Evolutionary conservation across 2,888 invertebrate genomes (phyloP).

Genomic region (Caenorhabditis sp.): DNA sequence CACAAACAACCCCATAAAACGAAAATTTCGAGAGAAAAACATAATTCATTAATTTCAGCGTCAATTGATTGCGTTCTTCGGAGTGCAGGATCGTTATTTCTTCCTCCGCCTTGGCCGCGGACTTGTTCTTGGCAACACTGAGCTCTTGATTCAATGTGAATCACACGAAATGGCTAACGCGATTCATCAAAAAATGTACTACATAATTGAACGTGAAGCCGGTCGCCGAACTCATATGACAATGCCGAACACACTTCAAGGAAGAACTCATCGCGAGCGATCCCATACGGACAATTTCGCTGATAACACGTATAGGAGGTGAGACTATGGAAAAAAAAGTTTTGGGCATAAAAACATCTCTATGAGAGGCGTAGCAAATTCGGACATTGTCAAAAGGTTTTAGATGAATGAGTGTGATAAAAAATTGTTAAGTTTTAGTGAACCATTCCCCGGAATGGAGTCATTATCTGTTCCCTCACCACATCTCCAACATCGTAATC

Average conservation of each 20-base stretch:
- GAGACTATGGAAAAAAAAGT: not conserved
- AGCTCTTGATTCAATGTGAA: conserved; percentile 36
- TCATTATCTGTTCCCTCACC: conserved; percentile 39
- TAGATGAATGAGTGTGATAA: too few species aligned
- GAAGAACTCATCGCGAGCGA: conserved; percentile 1
- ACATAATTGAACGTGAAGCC: conserved; percentile 4
- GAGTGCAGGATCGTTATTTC: conserved; percentile 57
- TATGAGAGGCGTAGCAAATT: too few species aligned
- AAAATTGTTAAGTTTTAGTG: not conserved
- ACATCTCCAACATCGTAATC: conserved; percentile 20
- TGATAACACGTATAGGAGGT: not conserved
- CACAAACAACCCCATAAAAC: not conserved
- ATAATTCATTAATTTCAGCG: too few species aligned
- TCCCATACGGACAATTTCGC: too few species aligned
- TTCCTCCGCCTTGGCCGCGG: conserved; percentile 57
- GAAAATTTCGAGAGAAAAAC: too few species aligned
- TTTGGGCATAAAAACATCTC: not conserved
- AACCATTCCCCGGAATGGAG: conserved; percentile 19
- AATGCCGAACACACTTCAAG: not conserved
- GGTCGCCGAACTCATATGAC: not conserved
- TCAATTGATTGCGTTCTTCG: conserved; percentile 51
- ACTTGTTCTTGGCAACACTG: conserved; percentile 50
- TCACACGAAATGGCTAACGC: conserved; percentile 11
- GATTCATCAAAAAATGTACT: conserved; percentile 9
- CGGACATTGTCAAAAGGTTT: not conserved